Evolutionary conservation across 2,113 vertebrate genomes (phyloP), one percentile per base, ranked within the genome.

Genomic region (Parotia lawesii): DNA sequence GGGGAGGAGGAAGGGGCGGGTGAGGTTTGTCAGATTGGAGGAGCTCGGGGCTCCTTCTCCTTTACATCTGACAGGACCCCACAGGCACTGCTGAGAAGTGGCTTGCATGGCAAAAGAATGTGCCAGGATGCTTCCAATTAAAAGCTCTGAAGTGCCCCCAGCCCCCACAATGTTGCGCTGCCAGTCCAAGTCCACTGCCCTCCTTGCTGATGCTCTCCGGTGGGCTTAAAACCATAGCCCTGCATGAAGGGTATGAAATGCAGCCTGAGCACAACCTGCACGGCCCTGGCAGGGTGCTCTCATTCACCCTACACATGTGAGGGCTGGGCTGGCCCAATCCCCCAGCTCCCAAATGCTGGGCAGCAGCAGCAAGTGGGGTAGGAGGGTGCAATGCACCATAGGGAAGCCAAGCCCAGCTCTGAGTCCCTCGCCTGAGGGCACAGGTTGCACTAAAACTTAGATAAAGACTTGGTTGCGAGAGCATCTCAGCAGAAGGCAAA

Each of bases 1-100:
- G 86, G 74, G 93, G 91, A 93, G 90, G 90, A 91, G 89, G 95
- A 91, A 93, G 85, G 85, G 91, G 94, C 61, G 74, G 95, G 80
- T 92, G 87, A 94, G 86, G 50, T 88, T 88, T 92, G 94, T 89
- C 90, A 85, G 67, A 95, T 84, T 28, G 24, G 77, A 95, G 74
- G 70, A 91, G 92, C 89, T 87, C 4, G 3, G 75, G 84, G 91
- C 69, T 81, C 67, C 81, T 95, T 91, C 75, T 95, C 73, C 54
- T 75, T 94, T 88, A 86, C 83, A 85, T 93, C 85, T 93, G 87
- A 44, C 95, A 89, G 92, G 94, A 96, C 90, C 85, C 88, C 60
- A 89, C 82, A 94, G 92, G 85, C 83, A 80, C 51, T 56, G 60
- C 58, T 86, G 37, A 77, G 60, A 95, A 95, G 56, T 78, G 65